These are phyloP conservation scores for Poeciliopsis turrubarensis DNA, from an alignment of 2,113 vertebrate genomes.

Conservation along the genomic window DNA sequence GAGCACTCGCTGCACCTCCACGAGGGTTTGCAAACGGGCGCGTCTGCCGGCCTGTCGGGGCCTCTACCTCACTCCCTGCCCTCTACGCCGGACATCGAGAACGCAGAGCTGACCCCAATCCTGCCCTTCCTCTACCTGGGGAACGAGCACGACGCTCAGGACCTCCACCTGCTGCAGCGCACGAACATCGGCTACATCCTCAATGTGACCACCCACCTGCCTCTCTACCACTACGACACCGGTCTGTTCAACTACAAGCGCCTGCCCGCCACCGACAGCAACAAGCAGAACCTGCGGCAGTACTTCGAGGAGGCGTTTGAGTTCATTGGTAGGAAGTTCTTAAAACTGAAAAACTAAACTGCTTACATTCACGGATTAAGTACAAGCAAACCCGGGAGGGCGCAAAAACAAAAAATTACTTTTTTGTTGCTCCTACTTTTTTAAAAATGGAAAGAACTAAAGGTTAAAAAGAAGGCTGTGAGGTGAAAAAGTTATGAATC, in stretches of 20 bases:
- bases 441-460: not conserved
- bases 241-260: slow-evolving; percentile 94
- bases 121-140: slow-evolving; percentile 96
- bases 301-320: slow-evolving; percentile 99
- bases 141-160: slow-evolving; percentile 94
- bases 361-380: not conserved
- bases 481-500: not conserved
- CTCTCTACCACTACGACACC: slow-evolving; percentile 94
- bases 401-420: not conserved
- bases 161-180: slow-evolving; percentile 90
- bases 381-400: not conserved
- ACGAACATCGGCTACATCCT: slow-evolving; percentile 92
- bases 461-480: not conserved
- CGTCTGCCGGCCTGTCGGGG: slow-evolving; percentile 81
- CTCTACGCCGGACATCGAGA: slow-evolving; percentile 96
- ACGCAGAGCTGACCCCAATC: slow-evolving; percentile 94
- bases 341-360: slow-evolving; percentile 1
- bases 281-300: slow-evolving; percentile 99
- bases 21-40: slow-evolving; percentile 85
- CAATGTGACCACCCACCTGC: slow-evolving; percentile 97
- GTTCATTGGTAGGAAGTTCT: slow-evolving; percentile 89
- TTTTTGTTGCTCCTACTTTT: not conserved
- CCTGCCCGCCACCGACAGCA: slow-evolving; percentile 97
- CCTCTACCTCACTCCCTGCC: slow-evolving; percentile 91
- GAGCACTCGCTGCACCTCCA: slow-evolving; percentile 96